Evolutionary conservation across 92 coral and sea anemone species (phyloP).

Genomic region (Plumapathes pennacea): DNA sequence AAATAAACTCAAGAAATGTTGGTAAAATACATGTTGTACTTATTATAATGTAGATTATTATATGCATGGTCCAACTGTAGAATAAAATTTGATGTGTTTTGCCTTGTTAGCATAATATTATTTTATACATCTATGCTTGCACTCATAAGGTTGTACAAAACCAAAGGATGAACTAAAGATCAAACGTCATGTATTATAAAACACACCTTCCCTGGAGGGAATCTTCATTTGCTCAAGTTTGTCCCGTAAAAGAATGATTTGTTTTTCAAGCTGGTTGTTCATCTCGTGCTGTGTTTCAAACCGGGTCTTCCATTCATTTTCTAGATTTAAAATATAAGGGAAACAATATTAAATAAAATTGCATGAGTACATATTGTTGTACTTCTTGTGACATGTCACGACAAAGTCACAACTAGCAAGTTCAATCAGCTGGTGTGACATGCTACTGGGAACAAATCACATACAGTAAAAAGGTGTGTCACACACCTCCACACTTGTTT

Average conservation of each 20-base stretch:
- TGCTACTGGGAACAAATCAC: neutral
- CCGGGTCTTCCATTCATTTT: slow-evolving; percentile 98
- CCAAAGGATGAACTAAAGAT: neutral
- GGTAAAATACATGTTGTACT: too few relatives aligned
- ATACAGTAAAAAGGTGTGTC: too few relatives aligned
- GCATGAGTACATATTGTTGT: neutral
- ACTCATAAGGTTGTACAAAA: neutral
- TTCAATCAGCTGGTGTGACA: neutral
- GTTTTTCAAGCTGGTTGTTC: slow-evolving; percentile 94
- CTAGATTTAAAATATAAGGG: slow-evolving; percentile 30
- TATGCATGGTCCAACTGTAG: too few relatives aligned
- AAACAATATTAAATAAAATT: too few relatives aligned
- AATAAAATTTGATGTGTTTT: too few relatives aligned
- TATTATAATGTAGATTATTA: too few relatives aligned
- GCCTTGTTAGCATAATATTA: neutral
- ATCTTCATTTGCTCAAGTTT: slow-evolving; percentile 86
- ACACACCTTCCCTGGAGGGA: slow-evolving; percentile 83
- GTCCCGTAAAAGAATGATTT: slow-evolving; percentile 79
- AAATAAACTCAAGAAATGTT: neutral
- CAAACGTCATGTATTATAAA: neutral
- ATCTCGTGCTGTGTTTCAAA: slow-evolving; percentile 94
- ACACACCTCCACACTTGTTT: too few relatives aligned
- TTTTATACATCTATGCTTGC: neutral
- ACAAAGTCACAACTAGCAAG: too few relatives aligned
- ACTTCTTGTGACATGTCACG: neutral